Conservation (phyloP, 1,140 invertebrate genomes). For the Zaprionus ornatus region DNA sequence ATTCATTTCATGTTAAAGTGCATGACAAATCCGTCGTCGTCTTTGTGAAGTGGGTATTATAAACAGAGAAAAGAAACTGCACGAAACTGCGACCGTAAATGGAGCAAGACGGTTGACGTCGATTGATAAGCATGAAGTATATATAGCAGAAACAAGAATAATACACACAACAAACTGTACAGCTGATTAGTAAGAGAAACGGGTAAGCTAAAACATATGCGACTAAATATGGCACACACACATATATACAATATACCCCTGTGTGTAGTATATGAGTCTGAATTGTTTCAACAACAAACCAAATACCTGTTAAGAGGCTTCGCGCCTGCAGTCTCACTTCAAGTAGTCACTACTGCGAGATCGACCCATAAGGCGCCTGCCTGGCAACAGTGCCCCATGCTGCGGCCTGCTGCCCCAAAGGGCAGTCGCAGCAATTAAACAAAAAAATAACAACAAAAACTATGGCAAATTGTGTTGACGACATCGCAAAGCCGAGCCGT, state of each 20-base stretch:
- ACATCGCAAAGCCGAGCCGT: constrained; percentile 13
- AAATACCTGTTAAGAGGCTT: constrained; percentile 33
- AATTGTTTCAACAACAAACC: constrained; percentile 25
- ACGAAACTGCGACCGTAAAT: constrained; percentile 29
- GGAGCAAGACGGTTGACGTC: constrained; percentile 40
- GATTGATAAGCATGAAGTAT: constrained; percentile 67
- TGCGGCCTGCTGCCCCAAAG: constrained; percentile 1
- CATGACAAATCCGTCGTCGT: constrained; percentile 7
- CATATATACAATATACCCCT: neutral
- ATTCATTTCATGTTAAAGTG: neutral
- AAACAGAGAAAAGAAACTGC: constrained; percentile 14
- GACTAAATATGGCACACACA: constrained; percentile 1
- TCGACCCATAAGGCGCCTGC: constrained; percentile 12
- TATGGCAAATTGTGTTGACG: constrained; percentile 30
- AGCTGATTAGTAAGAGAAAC: constrained; percentile 38
- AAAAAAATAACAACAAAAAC: constrained; percentile 2
- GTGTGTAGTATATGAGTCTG: too few species aligned
- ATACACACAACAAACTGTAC: constrained; percentile 11
- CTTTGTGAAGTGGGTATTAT: neutral
- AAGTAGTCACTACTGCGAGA: constrained; percentile 3
- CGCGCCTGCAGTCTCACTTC: constrained; percentile 9
- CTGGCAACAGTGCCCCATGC: constrained; percentile 29
- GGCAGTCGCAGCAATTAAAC: constrained; percentile 31
- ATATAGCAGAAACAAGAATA: constrained; percentile 24
- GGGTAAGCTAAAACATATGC: neutral